phyloP scores from a whole-genome alignment of 2,797 vertebrate genomes.

The Peromyscus nudipes region DNA sequence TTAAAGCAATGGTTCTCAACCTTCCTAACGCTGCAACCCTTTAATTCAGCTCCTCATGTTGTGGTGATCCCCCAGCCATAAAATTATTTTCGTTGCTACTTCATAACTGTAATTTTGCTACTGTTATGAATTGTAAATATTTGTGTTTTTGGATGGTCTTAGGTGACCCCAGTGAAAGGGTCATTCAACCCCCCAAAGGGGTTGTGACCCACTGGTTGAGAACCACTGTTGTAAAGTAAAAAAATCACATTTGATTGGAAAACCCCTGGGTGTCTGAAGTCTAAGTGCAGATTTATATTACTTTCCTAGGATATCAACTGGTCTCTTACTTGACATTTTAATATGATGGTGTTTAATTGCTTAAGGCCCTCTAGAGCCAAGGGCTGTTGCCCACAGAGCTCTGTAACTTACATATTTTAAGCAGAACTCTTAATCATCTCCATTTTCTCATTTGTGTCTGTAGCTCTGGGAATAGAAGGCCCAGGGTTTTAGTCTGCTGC shows the following conservation, averaged over 20 bases:
- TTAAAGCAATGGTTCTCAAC: not conserved
- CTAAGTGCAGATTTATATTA: not conserved
- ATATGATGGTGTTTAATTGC: not conserved
- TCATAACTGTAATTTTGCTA: not conserved
- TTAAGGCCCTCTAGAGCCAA: not conserved
- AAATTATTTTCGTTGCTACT: not conserved
- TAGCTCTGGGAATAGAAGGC: not conserved
- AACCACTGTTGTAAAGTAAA: not conserved
- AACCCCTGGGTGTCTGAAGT: not conserved
- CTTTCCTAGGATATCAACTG: not conserved
- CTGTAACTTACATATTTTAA: conserved; percentile 11
- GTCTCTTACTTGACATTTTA: conserved; percentile 33
- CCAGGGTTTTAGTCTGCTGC: not conserved
- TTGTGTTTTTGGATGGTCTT: not conserved
- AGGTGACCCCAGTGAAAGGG: not conserved
- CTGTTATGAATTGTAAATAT: not conserved
- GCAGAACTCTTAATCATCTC: conserved; percentile 3
- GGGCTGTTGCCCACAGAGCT: conserved; percentile 25
- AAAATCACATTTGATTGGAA: not conserved
- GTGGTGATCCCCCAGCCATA: not conserved
- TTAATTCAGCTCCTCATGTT: not conserved
- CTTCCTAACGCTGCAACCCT: too few relatives aligned
- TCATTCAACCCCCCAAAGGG: not conserved
- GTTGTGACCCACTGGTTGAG: not conserved
- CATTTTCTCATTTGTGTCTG: not conserved